These are phyloP conservation scores for Oreohelix idahoensis DNA, from an alignment of 1,140 invertebrate genomes.

Conservation along the genomic window DNA sequence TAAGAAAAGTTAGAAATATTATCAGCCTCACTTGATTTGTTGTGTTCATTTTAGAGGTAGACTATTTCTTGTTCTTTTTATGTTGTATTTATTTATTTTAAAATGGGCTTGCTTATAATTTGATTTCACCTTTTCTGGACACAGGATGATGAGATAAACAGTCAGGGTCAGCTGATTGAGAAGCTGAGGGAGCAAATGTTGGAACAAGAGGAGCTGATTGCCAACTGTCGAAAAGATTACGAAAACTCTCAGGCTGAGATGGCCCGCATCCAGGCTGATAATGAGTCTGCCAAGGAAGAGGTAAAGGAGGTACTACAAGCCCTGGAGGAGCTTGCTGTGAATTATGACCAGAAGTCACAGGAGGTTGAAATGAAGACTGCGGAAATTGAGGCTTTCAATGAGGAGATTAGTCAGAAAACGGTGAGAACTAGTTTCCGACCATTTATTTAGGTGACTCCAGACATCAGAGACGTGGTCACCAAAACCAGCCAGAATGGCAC, in stretches of 20 bases:
- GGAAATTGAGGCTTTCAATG: conserved; percentile 88
- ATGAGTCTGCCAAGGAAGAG: conserved; percentile 97
- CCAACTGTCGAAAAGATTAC: conserved; percentile 89
- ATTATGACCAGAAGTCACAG: conserved; percentile 99
- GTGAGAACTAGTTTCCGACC: no score
- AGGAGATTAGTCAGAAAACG: conserved; percentile 86
- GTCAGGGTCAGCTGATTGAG: conserved; percentile 95
- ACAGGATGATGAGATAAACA: conserved; percentile 97
- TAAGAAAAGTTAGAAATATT: no score
- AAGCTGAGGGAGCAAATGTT: conserved; percentile 98
- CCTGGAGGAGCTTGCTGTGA: conserved; percentile 97
- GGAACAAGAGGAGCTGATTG: conserved; percentile 96
- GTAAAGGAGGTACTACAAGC: conserved; percentile 96
- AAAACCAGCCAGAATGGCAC: no score
- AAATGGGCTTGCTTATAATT: neutral
- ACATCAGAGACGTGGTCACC: no score
- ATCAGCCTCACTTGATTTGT: no score
- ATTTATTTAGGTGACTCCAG: no score
- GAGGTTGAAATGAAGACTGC: conserved; percentile 96
- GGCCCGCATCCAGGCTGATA: conserved; percentile 92
- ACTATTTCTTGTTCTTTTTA: no score
- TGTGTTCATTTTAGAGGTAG: no score
- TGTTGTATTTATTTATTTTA: neutral
- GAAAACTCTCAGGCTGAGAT: conserved; percentile 95
- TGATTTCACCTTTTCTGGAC: neutral